A percentile compares a stretch with the other conserved stretches of the same genome.
Conservation (phyloP, 2,888 invertebrate species). For the Orthosia cruda region DNA sequence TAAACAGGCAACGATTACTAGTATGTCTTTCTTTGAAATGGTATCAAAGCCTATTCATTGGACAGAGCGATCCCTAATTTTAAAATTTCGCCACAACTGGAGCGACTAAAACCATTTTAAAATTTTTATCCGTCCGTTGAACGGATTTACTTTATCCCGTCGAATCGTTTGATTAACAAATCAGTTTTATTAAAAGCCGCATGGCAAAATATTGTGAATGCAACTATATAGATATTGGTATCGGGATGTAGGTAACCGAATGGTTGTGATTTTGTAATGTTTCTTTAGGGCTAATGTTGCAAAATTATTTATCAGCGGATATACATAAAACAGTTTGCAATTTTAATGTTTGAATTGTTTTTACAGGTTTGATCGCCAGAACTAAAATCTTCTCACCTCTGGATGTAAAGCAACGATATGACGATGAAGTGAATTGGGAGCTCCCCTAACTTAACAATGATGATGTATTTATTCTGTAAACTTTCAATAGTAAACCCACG, state of each 20-base stretch:
- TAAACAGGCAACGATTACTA: neutral
- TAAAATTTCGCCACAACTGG: constrained; percentile 1
- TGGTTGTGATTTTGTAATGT: no score
- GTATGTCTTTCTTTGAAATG: neutral
- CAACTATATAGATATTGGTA: no score
- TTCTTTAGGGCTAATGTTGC: no score
- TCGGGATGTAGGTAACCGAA: no score
- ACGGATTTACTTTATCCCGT: constrained; percentile 46
- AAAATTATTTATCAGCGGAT: no score
- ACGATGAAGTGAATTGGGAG: constrained; percentile 93
- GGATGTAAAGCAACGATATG: constrained; percentile 91
- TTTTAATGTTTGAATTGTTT: constrained; percentile 12
- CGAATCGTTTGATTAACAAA: constrained; percentile 48
- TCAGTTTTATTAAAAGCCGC: constrained; percentile 43
- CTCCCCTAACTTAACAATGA: constrained; percentile 85
- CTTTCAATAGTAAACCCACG: constrained; percentile 11
- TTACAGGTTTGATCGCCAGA: constrained; percentile 90
- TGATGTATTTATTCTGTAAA: constrained; percentile 55
- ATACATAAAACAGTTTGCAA: no score
- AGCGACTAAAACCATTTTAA: constrained; percentile 24
- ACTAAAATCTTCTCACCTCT: constrained; percentile 86
- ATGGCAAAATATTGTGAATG: neutral
- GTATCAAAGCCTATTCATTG: neutral
- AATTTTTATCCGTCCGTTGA: no score
- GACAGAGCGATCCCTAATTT: constrained; percentile 8